These are phyloP conservation scores for Hemicordylus capensis DNA, from an alignment of 2,113 vertebrate genomes.

Conservation along the genomic window DNA sequence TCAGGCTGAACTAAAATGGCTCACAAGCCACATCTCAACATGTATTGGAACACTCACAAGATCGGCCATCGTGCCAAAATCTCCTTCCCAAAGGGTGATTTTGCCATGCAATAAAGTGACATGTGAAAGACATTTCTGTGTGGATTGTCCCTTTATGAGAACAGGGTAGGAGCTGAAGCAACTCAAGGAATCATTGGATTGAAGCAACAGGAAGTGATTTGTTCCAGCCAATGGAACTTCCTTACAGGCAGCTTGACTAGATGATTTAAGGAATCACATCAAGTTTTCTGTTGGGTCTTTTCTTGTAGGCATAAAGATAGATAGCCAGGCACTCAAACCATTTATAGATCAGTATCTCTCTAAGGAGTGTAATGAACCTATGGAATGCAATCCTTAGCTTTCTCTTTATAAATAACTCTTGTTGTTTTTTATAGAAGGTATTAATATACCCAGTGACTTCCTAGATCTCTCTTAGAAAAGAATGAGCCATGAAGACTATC, in stretches of 20 bases:
- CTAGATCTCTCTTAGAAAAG: not conserved
- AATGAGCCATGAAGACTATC: accelerated
- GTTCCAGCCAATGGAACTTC: not conserved
- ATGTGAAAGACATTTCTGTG: not conserved
- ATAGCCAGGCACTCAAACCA: not conserved
- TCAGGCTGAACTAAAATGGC: not conserved
- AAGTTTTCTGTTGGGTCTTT: not conserved
- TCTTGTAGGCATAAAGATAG: not conserved
- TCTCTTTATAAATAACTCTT: constrained; percentile 1
- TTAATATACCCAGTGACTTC: constrained; percentile 8
- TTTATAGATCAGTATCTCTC: not conserved
- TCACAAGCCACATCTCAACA: not conserved
- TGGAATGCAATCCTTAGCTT: not conserved
- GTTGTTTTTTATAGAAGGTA: not conserved
- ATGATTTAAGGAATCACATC: not conserved
- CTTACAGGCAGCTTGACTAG: not conserved
- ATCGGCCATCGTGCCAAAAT: not conserved
- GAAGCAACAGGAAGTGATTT: not conserved
- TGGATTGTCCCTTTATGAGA: not conserved
- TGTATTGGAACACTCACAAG: not conserved
- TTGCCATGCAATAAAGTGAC: not conserved
- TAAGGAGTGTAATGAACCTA: not conserved
- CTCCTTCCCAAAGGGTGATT: not conserved
- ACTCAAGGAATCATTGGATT: not conserved
- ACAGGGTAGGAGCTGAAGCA: not conserved